A percentile compares a stretch with the other conserved stretches of the same genome.
Evolutionary conservation across 30 jellyfish, hydroid and myxozoan genomes (phyloP).

Genomic region (Hydractinia symbiolongicarpus): DNA sequence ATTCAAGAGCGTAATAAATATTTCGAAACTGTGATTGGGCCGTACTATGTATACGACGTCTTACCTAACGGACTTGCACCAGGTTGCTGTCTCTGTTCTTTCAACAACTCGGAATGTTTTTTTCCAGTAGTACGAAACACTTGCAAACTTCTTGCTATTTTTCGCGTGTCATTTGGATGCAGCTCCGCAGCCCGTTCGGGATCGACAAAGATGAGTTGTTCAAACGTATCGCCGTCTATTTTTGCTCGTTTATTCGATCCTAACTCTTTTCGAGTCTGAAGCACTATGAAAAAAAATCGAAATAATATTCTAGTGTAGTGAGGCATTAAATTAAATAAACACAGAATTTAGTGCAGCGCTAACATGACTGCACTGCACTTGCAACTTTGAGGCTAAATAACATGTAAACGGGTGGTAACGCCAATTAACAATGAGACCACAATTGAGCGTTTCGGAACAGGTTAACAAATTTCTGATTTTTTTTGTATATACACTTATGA

Average conservation of each 20-base stretch:
- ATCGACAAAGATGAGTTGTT: slow-evolving; percentile 46
- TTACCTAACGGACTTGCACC: slow-evolving; percentile 65
- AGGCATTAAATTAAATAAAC: too few relatives aligned
- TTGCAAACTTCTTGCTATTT: slow-evolving; percentile 68
- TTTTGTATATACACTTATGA: too few relatives aligned
- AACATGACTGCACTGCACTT: too few relatives aligned
- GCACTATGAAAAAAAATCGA: not conserved
- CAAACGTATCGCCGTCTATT: slow-evolving; percentile 11
- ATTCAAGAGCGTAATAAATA: not conserved
- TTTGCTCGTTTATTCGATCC: not conserved
- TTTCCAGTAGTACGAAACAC: slow-evolving; percentile 46
- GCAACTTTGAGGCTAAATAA: too few relatives aligned
- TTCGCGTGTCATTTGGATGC: slow-evolving; percentile 90
- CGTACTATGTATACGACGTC: too few relatives aligned
- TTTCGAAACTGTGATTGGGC: too few relatives aligned
- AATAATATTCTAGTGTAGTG: not conserved
- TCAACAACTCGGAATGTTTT: slow-evolving; percentile 44
- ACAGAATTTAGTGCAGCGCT: too few relatives aligned
- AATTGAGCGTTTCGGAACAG: too few relatives aligned
- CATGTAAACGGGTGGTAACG: too few relatives aligned
- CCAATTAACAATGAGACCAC: too few relatives aligned
- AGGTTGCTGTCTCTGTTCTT: slow-evolving; percentile 43
- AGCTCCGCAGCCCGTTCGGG: slow-evolving; percentile 74
- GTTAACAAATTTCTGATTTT: too few relatives aligned
- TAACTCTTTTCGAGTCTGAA: not conserved